Base-by-base conservation (phyloP, 2,797 vertebrate genomes). In the Balearica regulorum region DNA sequence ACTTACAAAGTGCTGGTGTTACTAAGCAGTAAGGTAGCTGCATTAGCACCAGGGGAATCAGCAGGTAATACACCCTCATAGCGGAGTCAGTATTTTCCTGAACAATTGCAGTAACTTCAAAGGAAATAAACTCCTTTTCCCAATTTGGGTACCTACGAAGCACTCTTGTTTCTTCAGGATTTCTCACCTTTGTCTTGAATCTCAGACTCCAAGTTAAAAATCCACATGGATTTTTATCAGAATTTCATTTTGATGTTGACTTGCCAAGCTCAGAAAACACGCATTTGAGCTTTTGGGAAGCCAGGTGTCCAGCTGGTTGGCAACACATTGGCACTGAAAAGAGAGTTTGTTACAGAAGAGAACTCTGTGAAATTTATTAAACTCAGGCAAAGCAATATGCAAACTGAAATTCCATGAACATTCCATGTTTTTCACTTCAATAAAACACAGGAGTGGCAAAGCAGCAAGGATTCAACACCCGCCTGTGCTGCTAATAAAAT, bases 131-230 rank as follows among this genome's bases (percentile, higher is more conserved):
- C 18, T 60, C 48, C 18, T 68, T 46, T 78, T 71, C 46, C 53
- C 76, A 57, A 10, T 35, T 29, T 39, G 18, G 29, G 31, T 22
- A 84, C 28, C 78, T 87, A 54, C 0, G 1, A 31, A 85, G 28
- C 57, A 89, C 46, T 80, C 48, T 15, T 14, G 10, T 66, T 77
- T 66, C 77, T 81, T 70, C 53, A 75, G n/a, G 41, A 78, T 58
- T 94, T 93, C 89, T 94, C 92, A 96, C 77, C 84, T 89, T 86
- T 81, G 79, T 69, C 79, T 92, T 89, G 78, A 95, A 78, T n/a
- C 61, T 92, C 89, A 93, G 75, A 89, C 76, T 90, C 89, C 53
- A 93, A 86, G 57, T 81, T 58, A 81, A 79, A 94, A 95, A 95
- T 75, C 83, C 86, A 89, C 41, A 53, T 25, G 69, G 93, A 94